Base-by-base conservation (phyloP, 1,140 invertebrate genomes). In the Lordiphosa clarofinis region DNA sequence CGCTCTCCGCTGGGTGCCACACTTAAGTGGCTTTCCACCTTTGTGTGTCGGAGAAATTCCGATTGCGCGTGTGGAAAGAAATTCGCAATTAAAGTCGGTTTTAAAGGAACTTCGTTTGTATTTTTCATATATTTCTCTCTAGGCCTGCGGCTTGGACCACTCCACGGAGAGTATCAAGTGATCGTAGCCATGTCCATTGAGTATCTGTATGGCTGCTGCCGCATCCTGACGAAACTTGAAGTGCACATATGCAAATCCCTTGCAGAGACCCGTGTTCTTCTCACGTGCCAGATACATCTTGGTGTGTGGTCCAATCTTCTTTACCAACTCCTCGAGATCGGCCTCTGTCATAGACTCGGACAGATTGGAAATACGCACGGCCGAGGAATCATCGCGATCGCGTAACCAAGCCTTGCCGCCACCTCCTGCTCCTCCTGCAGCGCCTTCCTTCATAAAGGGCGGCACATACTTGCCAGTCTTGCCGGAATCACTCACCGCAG, bases 131-230 rank as follows among this genome's bases (percentile, higher is more conserved):
- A 6, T 19, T 15, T 33, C 13, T 6, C n/a, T 42, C 62, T 65
- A 82, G 36, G 58, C 61, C 33, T 89, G 93, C 28, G 95, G 94
- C 90, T 99, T 99, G 2, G 99, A 99, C 98, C 98, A 99, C 91
- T 99, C 98, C 12, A 99, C 99, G 90, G 94, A 98, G 4, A 99
- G 91, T 88, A 99, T 99, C 53, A 99, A 92, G 92, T 99, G 97
- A 91, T 99, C 98, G 89, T 99, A 99, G 62, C 98, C 98, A 90
- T 96, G 95, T 3, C 98, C 98, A 90, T 99, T 96, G 11, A 99
- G 93, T 36, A 92, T 91, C 55, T 93, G 89, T 73, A 99, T 99
- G 57, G 98, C 98, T 71, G 94, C 93, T n/a, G 96, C 94, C 40
- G 98, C 98, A 91, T 98, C 96, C 70, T 94, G 92, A 70, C 94